Base-by-base conservation (phyloP, 2,888 invertebrate species). In the Drosophila longiperda region DNA sequence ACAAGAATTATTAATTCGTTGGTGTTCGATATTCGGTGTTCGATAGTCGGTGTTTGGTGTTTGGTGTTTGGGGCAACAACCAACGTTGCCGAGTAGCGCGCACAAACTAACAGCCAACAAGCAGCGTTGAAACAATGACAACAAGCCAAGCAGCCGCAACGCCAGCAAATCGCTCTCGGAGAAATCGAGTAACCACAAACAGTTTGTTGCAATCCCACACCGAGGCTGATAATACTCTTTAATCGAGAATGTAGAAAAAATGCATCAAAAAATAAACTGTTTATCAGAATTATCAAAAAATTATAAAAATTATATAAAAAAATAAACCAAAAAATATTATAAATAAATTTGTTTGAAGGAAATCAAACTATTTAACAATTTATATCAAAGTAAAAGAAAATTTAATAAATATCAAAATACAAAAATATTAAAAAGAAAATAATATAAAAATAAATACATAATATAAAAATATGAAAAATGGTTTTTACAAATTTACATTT, bases 41-140 rank as follows among this genome's bases (percentile, higher is more conserved):
- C 52, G 36, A 20, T n/a, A 26, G 54, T 34, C 20, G 45, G 23
- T 54, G 2, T 38, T 52, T 40, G 38, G n/a, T 42, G 17, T 63
- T 40, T 50, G 55, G 32, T 67, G 55, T 45, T 69, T 45, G 48
- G 42, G 55, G 78, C 72, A 76, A 77, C 87, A 83, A 87, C 83
- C 83, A 82, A 83, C 83, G 70, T 80, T 81, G 66, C 78, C 64
- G 78, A 88, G 73, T 74, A 61, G 70, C 86, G 84, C 84, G 84
- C 64, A 80, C 80, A 73, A 84, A 83, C 87, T 83, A 80, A 75
- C 75, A 79, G 23, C 15, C 15, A 45, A 45, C 8, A 66, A 60
- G 75, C 79, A 49, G 20, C 57, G 45, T 29, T 40, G 75, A 80
- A 79, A 75, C 78, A 78, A 79, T 59, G 75, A 83, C 81, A 71